These are phyloP conservation scores for Galagoides demidoff DNA, from an alignment of 2,797 vertebrate genomes.

Conservation along the genomic window DNA sequence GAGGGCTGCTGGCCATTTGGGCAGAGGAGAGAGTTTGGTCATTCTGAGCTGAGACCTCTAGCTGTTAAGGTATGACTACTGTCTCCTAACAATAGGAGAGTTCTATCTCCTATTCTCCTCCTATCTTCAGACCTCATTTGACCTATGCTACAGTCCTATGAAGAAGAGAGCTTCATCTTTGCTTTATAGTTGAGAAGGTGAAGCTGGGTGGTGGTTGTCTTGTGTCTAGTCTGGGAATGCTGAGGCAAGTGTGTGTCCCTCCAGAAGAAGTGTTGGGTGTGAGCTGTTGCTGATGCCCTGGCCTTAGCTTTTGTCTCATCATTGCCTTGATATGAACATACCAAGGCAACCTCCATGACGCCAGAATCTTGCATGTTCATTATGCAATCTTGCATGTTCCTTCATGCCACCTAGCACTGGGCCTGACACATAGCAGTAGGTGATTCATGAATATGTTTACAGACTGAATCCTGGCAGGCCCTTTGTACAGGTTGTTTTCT, in stretches of 20 bases:
- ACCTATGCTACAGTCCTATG: background rate
- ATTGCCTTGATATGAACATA: background rate
- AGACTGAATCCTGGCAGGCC: background rate
- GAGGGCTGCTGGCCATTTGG: background rate
- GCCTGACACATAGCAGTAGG: background rate
- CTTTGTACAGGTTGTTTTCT: background rate
- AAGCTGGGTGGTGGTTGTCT: background rate
- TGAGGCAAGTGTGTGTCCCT: background rate
- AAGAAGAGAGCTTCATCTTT: background rate
- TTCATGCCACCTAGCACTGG: background rate
- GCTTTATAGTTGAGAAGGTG: background rate
- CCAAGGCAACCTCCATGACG: background rate
- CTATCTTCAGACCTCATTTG: background rate
- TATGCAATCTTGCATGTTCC: background rate
- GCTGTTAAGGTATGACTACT: background rate
- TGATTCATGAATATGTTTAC: background rate
- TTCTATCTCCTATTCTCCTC: background rate
- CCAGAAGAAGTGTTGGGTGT: background rate
- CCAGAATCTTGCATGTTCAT: background rate
- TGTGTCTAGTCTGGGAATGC: background rate
- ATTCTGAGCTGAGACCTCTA: background rate
- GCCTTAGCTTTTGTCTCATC: background rate
- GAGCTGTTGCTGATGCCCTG: background rate
- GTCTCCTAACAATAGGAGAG: background rate
- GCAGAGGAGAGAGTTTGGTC: background rate